Evolutionary conservation across 2,797 vertebrate species (phyloP).

Genomic region (Cryptoblepharus egeriae): DNA sequence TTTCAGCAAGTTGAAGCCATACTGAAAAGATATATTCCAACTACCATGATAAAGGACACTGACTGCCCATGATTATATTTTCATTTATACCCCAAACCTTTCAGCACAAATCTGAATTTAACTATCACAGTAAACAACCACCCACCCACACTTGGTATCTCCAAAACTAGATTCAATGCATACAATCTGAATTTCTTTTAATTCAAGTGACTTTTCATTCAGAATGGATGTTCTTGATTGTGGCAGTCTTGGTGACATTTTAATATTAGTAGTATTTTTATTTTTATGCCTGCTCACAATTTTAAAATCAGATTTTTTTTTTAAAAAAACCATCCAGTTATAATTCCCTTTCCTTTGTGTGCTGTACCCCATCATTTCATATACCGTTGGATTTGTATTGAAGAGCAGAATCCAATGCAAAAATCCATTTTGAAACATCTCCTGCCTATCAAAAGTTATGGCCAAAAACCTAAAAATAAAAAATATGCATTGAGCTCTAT

Average conservation of each 20-base stretch:
- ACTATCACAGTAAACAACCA: neutral
- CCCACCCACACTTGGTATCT: neutral
- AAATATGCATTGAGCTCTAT: too few species aligned
- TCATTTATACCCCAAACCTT: neutral
- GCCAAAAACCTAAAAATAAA: too few species aligned
- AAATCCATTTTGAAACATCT: too few species aligned
- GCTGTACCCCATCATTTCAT: too few species aligned
- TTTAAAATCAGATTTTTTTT: neutral
- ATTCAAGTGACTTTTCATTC: neutral
- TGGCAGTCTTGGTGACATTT: constrained; percentile 11
- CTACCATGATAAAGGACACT: neutral
- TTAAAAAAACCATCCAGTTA: neutral
- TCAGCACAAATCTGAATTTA: neutral
- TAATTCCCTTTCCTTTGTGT: constrained; percentile 3
- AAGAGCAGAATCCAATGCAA: too few species aligned
- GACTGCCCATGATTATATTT: neutral
- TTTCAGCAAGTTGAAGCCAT: constrained; percentile 11
- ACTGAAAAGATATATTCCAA: neutral
- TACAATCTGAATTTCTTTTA: neutral
- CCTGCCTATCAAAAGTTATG: too few species aligned
- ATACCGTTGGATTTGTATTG: too few species aligned
- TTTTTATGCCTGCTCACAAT: neutral
- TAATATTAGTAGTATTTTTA: constrained; percentile 9
- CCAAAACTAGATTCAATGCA: neutral
- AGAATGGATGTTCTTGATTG: neutral